Conservation (phyloP, 1,140 invertebrate genomes). For the Ceratina japonica region DNA sequence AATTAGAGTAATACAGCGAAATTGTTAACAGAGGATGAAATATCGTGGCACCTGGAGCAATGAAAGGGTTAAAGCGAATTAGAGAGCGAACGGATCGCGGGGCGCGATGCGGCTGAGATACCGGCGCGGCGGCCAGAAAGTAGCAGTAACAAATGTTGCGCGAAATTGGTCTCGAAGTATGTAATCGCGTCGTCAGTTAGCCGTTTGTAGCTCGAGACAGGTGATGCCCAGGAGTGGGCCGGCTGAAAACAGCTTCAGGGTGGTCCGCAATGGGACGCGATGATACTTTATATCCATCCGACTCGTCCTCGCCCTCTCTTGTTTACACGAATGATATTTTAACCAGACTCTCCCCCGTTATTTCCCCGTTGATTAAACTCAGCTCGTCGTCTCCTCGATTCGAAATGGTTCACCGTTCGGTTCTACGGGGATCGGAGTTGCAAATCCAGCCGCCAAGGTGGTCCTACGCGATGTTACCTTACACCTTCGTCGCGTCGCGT, state of each 20-base stretch:
- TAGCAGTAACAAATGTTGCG: background rate
- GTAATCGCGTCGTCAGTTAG: conserved; percentile 29
- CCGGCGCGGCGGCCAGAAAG: background rate
- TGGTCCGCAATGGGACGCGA: conserved; percentile 66
- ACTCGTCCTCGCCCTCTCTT: conserved; percentile 20
- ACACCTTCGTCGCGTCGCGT: conserved; percentile 58
- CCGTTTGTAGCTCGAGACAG: conserved; percentile 34
- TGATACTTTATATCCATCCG: conserved; percentile 66
- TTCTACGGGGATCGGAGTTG: background rate
- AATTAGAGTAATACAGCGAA: too few relatives aligned
- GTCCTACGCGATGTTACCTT: conserved; percentile 69
- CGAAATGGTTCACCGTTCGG: background rate
- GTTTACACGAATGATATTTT: conserved; percentile 3
- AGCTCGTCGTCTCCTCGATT: background rate
- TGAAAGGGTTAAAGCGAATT: too few relatives aligned
- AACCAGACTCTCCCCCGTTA: background rate
- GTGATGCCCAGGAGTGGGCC: conserved; percentile 25
- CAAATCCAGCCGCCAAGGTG: conserved; percentile 43
- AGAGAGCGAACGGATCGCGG: too few relatives aligned
- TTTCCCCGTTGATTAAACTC: background rate
- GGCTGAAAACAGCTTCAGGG: conserved; percentile 64
- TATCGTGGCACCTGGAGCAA: too few relatives aligned
- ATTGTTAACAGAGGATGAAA: too few relatives aligned
- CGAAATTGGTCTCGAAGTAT: conserved; percentile 25
- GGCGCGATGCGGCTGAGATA: too few relatives aligned